These are phyloP conservation scores for Sphenodon punctatus DNA, from an alignment of 2,797 vertebrate genomes.

Conservation along the genomic window DNA sequence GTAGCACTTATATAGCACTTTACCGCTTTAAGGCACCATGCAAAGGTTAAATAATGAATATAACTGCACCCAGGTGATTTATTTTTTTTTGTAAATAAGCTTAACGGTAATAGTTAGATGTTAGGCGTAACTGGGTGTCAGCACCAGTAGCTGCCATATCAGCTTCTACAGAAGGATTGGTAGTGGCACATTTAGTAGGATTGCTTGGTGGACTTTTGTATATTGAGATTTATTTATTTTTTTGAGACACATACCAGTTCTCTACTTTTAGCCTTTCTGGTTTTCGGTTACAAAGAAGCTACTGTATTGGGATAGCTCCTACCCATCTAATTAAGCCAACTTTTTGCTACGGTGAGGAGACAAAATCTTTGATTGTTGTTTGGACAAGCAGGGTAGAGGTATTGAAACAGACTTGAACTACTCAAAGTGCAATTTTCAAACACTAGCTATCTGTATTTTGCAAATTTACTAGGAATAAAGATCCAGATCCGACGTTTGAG, in stretches of 20 bases:
- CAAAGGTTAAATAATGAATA: not conserved
- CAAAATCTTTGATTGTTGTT: not conserved
- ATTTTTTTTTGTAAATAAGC: no score
- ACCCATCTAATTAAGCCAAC: conserved; percentile 16
- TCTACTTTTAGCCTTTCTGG: not conserved
- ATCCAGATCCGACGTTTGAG: not conserved
- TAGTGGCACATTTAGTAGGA: not conserved
- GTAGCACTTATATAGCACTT: conserved; percentile 5
- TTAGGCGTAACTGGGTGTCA: no score
- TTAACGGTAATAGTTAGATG: no score
- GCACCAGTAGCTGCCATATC: no score
- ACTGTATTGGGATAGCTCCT: conserved; percentile 25
- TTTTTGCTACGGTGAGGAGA: no score
- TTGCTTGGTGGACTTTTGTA: no score
- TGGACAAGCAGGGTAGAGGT: conserved; percentile 62
- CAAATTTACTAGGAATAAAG: conserved; percentile 1
- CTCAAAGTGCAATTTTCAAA: conserved; percentile 73
- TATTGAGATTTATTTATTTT: no score
- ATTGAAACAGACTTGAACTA: conserved; percentile 62
- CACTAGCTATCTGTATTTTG: conserved; percentile 33
- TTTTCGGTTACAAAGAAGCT: conserved; percentile 17
- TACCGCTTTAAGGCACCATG: not conserved
- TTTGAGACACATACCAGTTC: no score
- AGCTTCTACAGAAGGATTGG: rapidly evolving
- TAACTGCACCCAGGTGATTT: conserved; percentile 8